Conservation (phyloP, 2,797 vertebrate genomes). For the Tapirus indicus region DNA sequence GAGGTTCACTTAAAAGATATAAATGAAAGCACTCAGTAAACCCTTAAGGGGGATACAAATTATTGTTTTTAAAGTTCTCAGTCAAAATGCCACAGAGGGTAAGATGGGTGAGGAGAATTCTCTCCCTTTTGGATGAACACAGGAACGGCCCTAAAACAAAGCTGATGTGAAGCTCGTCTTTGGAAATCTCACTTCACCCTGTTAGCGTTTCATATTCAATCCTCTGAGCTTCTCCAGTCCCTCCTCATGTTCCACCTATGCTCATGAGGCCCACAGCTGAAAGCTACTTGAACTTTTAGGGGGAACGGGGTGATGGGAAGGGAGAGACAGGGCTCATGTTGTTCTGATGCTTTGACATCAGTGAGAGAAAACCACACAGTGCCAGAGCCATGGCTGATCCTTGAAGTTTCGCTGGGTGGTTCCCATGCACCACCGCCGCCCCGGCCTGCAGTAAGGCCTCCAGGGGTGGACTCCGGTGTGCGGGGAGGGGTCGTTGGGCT, state of each 20-base stretch:
- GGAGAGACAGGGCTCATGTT: background rate
- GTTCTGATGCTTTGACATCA: background rate
- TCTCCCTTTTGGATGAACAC: background rate
- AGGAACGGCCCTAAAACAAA: background rate
- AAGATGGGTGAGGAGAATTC: too few relatives aligned
- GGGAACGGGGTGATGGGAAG: background rate
- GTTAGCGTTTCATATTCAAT: background rate
- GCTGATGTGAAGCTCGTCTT: background rate
- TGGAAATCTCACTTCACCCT: background rate
- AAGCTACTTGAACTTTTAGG: background rate
- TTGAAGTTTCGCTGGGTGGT: background rate
- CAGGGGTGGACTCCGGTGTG: too few relatives aligned
- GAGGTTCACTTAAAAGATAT: background rate
- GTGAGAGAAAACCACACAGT: background rate
- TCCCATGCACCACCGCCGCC: fast-evolving
- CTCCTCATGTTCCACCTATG: too few relatives aligned
- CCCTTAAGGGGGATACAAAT: background rate
- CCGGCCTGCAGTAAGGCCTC: fast-evolving
- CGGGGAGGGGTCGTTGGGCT: too few relatives aligned
- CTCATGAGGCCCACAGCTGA: background rate
- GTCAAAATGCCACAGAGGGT: background rate
- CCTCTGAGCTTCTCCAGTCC: fast-evolving
- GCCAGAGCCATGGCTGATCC: background rate
- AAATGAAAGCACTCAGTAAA: background rate
- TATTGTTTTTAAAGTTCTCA: background rate